Base-by-base conservation (phyloP, 2,113 vertebrate genomes). In the Sterrhoptilus dennistouni region DNA sequence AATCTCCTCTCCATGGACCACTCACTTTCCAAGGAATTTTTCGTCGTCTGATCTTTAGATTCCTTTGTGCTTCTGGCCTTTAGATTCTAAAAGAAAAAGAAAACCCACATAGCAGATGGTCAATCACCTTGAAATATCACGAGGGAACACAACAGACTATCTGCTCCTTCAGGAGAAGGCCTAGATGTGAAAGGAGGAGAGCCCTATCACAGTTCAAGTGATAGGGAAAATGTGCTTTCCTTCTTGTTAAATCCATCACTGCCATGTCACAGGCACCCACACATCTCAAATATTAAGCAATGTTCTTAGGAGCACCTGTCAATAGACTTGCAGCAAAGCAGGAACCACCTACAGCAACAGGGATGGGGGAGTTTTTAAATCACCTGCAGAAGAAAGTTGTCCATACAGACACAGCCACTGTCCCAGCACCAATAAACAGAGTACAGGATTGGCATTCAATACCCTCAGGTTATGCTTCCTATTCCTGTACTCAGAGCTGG, bases 11-110 rank as follows among this genome's bases (percentile, higher is more conserved):
- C 28, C 21, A 17, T 4, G 57, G 68, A 87, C 79, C 59, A 98
- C 99, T 98, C 95, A 99, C 99, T 99, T 98, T 99, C 99, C 83
- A 99, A 96, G 60, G 99, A 99, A 97, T 99, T 99, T 97, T 99
- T 99, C 50, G 98, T 98, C 0, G 98, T 98, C 89, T 98, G 98
- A 79, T 99, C 99, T 95, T 99, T 99, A 70, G 98, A 98, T 66
- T 99, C 99, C 96, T 99, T 99, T 56, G 98, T 99, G 95, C 98
- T 99, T 95, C 99, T 98, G 93, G 99, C 99, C 96, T 98, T 99
- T 68, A 99, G 98, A 97, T 99, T 99, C 99, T 99, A 64, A 94
- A 93, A 97, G 83, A 95, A 84, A 96, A 97, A 87, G 80, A 78
- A 90, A 83, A 94, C 8, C 44, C 75, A 83, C 0, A 0, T 52